Conservation (phyloP, 1,140 invertebrate genomes). For the Caenorhabditis remanei region DNA sequence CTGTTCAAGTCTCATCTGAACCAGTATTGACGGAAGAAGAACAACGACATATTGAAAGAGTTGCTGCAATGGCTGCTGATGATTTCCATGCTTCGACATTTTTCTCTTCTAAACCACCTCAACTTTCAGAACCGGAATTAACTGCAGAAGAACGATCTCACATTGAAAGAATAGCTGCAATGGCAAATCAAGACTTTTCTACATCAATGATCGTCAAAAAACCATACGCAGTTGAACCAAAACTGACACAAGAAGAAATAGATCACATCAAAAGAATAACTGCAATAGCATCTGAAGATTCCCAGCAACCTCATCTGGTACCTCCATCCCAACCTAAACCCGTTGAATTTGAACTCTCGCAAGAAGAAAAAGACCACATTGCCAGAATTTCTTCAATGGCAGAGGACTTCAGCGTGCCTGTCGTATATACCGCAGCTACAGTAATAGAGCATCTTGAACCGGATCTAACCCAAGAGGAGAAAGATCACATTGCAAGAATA, state of each 20-base stretch:
- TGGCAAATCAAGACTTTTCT: no score
- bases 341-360: background rate
- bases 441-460: background rate
- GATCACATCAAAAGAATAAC: background rate
- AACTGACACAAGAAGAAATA: conserved; percentile 8
- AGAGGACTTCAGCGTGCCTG: background rate
- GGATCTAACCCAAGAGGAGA: conserved; percentile 50
- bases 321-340: no score
- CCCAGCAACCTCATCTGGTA: background rate
- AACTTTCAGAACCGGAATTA: background rate
- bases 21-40: conserved; percentile 14
- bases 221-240: background rate
- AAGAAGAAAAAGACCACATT: conserved; percentile 14
- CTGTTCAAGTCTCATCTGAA: no score
- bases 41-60: background rate
- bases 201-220: no score
- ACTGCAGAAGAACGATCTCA: background rate
- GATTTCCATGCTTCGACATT: no score
- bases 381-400: conserved; percentile 2
- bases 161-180: no score
- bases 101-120: no score
- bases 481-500: conserved; percentile 19
- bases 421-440: background rate
- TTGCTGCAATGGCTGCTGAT: background rate
- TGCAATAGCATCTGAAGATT: conserved; percentile 22